Base-by-base conservation (phyloP, 2,888 invertebrate species). In the Thymelicus lineola region DNA sequence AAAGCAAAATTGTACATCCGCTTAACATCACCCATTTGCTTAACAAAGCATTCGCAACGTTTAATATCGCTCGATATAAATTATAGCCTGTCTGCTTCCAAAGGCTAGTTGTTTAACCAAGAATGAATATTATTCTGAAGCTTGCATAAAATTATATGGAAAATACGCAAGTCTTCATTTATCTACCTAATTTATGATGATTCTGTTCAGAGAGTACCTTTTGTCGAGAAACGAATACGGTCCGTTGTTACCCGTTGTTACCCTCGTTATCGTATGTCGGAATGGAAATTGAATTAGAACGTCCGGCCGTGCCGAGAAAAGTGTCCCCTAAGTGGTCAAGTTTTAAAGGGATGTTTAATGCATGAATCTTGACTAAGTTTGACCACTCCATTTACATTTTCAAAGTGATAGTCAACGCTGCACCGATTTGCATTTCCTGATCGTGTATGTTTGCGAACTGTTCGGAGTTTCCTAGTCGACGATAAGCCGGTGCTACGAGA, bases 311-410 rank as follows among this genome's bases (percentile, higher is more conserved):
- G 81, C 82, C 85, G 86, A 85, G 86, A 85, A 69, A 84, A 82
- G 79, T 82, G 81, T 82, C 82, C 85, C 86, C 85, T 86, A 86
- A 88, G 87, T 86, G 86, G 83, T 80, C 81, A 88, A 89, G 86
- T 88, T 89, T 89, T 86, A 86, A 84, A 82, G 82, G 82, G 77
- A 89, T 90, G 86, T 86, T 86, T 91, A 88, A 91, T 91, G 89
- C 90, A 91, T 90, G 90, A 90, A 86, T 86, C 86, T 86, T 87
- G 84, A 79, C 82, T 77, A 84, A 84, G 85, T 89, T 86, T 87
- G 89, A 87, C 91, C 90, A 85, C 88, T 87, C 84, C 86, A 91
- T 91, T 91, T 89, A 84, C 90, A 91, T 91, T 89, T 89, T 86
- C 83, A 82, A 86, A 88, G 83, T 86, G 82, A 85, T 87, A 83